Percentiles rank a stretch among this genome's conserved stretches.
These are phyloP conservation scores for Oophaga pumilio DNA, from an alignment of 2,113 vertebrate genomes.

Conservation along the genomic window DNA sequence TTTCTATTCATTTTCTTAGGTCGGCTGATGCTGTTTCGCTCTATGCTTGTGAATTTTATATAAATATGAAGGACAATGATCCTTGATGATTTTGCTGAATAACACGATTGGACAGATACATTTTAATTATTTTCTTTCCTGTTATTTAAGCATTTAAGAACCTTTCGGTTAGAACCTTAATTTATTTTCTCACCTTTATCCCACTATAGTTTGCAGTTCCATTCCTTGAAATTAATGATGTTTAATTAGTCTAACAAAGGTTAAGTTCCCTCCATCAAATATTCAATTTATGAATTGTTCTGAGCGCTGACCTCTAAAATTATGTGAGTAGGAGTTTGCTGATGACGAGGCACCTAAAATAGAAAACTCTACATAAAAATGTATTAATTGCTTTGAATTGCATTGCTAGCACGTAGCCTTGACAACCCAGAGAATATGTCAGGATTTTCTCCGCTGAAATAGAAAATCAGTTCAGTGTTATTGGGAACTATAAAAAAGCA, in stretches of 20 bases:
- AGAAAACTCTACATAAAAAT: conserved; percentile 52
- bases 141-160: not conserved
- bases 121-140: not conserved
- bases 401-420: conserved; percentile 50
- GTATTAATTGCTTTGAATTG: conserved; percentile 28
- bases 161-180: not conserved
- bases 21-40: not conserved
- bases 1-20: not conserved
- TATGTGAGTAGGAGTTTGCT: conserved; percentile 31
- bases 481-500: conserved; percentile 3
- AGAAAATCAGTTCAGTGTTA: conserved; percentile 38
- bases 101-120: not conserved
- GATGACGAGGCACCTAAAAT: conserved; percentile 45
- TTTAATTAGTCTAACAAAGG: conserved; percentile 9
- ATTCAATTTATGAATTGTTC: conserved; percentile 11
- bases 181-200: conserved; percentile 4
- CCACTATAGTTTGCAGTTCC: not conserved
- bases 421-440: conserved; percentile 49
- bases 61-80: not conserved
- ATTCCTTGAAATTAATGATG: not conserved
- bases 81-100: not conserved
- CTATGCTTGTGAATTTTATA: not conserved
- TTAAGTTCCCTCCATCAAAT: conserved; percentile 8
- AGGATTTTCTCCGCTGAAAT: conserved; percentile 38
- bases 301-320: conserved; percentile 12